phyloP scores from a whole-genome alignment of 2,113 vertebrate genomes.

The Limanda limanda region DNA sequence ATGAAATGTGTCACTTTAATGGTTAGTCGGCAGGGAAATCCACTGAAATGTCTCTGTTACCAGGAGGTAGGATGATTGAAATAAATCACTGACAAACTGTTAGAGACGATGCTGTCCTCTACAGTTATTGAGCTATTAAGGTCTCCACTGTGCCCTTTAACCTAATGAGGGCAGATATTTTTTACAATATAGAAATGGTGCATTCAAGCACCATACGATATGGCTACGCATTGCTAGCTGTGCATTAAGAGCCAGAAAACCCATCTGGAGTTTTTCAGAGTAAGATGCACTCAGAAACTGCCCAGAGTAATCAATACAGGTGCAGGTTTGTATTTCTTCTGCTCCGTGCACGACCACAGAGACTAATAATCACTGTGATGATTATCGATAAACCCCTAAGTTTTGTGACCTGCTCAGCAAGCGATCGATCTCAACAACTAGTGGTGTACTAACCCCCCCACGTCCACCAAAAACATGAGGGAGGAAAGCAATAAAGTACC shows the following conservation, averaged over 20 bases:
- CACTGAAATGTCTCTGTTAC: not conserved
- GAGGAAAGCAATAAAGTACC: slow-evolving; percentile 88
- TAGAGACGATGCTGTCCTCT: not conserved
- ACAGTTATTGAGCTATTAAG: not conserved
- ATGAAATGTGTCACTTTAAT: slow-evolving; percentile 15
- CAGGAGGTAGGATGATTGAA: not conserved
- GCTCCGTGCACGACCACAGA: slow-evolving; percentile 63
- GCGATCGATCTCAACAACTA: slow-evolving; percentile 86
- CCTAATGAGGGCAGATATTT: not conserved
- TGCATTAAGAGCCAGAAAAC: slow-evolving; percentile 1
- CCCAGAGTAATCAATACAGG: not conserved
- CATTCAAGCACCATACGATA: not conserved
- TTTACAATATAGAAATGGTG: not conserved
- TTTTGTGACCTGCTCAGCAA: slow-evolving; percentile 65
- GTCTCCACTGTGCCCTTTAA: not conserved
- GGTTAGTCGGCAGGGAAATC: not conserved
- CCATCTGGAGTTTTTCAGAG: slow-evolving; percentile 28
- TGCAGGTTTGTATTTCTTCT: slow-evolving; percentile 4
- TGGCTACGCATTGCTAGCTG: not conserved
- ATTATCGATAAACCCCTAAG: slow-evolving; percentile 92
- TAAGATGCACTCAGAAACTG: slow-evolving; percentile 4
- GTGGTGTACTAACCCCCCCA: slow-evolving; percentile 20
- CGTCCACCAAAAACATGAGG: slow-evolving; percentile 69
- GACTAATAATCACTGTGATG: slow-evolving; percentile 87
- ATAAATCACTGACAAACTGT: slow-evolving; percentile 17